Evolutionary conservation across 2,113 vertebrate genomes (phyloP), one percentile per base, ranked within the genome.

Genomic region (Trinectes maculatus): DNA sequence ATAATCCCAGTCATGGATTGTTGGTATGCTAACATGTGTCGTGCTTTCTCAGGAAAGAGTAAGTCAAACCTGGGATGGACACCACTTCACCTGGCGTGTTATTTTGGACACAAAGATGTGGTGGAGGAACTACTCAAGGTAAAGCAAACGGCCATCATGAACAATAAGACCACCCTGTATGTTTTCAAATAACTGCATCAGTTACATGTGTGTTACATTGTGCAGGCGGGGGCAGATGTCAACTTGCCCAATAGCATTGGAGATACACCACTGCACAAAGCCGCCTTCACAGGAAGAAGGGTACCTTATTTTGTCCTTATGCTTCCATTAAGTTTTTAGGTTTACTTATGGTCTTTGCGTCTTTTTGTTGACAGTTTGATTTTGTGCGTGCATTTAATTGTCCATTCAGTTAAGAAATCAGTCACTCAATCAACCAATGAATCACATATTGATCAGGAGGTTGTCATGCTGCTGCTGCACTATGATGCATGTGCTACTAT

Each of bases 61-160:
- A 98, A 98, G 83, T 95, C 94, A 25, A 99, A 98, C 80, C 87
- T 97, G 71, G 96, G 97, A 62, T 99, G 97, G 97, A 95, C 96
- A 0, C 95, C 97, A 66, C 96, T 99, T 87, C 97, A 99, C 74
- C 91, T 99, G 80, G 95, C 96, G 18, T 97, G 95, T 86, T 99
- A 99, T 86, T 99, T 99, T 70, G 97, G 97, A 81, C 97, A 99
- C 79, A 93, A 60, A 76, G 83, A 89, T 68, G 96, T 98, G 21
- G 97, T 96, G 36, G 93, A 96, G 68, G 94, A 95, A 80, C 86
- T 99, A 69, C 89, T 99, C 42, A 95, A 96, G 95, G 96, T 98
- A 86, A 1, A 6, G 18, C 54, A 39, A 21, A 8, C n/a, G 53
- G n/a, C 43, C 4, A 33, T 26, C 44, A 54, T 10, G 1, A 25